Conservation (phyloP, 2,797 vertebrate genomes). For the Cryptoblepharus egeriae region DNA sequence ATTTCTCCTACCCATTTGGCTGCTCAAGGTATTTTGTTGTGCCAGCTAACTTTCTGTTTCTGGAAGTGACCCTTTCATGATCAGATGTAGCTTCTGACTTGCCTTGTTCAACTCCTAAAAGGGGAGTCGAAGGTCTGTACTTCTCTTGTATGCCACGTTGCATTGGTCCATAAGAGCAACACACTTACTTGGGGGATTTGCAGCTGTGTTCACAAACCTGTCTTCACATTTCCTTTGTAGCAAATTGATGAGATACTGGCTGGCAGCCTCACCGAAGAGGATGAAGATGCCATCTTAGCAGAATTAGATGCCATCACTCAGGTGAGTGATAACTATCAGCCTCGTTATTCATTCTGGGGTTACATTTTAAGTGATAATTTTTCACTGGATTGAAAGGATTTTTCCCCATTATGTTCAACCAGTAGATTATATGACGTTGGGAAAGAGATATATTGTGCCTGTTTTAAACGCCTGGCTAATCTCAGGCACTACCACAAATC, state of each 20-base stretch:
- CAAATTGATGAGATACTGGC: slow-evolving; percentile 94
- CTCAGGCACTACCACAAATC: background rate
- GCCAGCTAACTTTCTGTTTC: background rate
- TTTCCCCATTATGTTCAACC: fast-evolving
- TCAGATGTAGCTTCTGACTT: background rate
- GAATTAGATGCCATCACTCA: slow-evolving; percentile 91
- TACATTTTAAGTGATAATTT: background rate
- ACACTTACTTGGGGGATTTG: background rate
- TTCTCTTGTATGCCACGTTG: too few relatives aligned
- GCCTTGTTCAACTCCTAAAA: background rate
- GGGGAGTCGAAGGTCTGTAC: too few relatives aligned
- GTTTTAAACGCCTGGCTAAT: background rate
- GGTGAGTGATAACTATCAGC: slow-evolving; percentile 70
- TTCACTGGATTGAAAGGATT: fast-evolving
- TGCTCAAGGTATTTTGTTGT: background rate
- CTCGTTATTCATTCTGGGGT: background rate
- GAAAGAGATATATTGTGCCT: background rate
- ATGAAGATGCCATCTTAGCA: slow-evolving; percentile 90
- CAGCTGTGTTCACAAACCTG: background rate
- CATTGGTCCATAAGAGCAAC: background rate
- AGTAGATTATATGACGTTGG: background rate
- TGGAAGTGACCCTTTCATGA: background rate
- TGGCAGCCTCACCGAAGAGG: slow-evolving; percentile 88
- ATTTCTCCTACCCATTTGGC: background rate
- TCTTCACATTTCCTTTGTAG: slow-evolving; percentile 67